Base-by-base conservation (phyloP, 1,140 invertebrate genomes). In the Trichonephila inaurata region DNA sequence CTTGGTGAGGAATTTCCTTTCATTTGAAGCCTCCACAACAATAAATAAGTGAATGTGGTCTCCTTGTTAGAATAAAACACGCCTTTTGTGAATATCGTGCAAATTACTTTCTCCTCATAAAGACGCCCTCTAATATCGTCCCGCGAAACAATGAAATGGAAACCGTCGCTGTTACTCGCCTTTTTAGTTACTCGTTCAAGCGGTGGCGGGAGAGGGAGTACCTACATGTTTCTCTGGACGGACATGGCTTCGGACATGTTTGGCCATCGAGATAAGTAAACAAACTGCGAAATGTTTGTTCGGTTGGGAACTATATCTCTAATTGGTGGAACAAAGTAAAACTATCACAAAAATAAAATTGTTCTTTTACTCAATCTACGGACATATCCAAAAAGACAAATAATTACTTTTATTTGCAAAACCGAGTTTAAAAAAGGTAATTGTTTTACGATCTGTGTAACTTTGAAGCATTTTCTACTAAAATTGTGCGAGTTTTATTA, bases 1-100 rank as follows among this genome's bases (percentile, higher is more conserved):
- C 14, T n/a, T 4, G 66, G 66, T 69, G 51, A 51, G 10, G 51
- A 7, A 69, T 69, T 69, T 24, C 66, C 66, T 69, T 69, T 69
- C 24, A 28, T 24, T 10, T 12, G 66, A n/a, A 10, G 5, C 7
- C 21, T 10, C n/a, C 12, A n/a, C n/a, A 69, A 69, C 66, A 69
- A 69, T 69, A 69, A 69, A 69, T 69, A 69, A 69, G n/a, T 69
- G 24, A 69, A 69, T 28, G 14, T 21, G 66, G 24, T n/a, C 66
- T 28, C 66, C 66, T 69, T 10, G 66, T 69, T 69, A 69, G 66
- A 69, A 69, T 69, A 69, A 69, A 69, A 69, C 66, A 69, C 66
- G 66, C 66, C 66, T 69, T 24, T 24, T 69, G 51, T 12, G 66
- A 69, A 69, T 69, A 12, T 28, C 24, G 21, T 28, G 66, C 66